Conservation (phyloP, 1,140 invertebrate species). For the Drosophila ercepeae region DNA sequence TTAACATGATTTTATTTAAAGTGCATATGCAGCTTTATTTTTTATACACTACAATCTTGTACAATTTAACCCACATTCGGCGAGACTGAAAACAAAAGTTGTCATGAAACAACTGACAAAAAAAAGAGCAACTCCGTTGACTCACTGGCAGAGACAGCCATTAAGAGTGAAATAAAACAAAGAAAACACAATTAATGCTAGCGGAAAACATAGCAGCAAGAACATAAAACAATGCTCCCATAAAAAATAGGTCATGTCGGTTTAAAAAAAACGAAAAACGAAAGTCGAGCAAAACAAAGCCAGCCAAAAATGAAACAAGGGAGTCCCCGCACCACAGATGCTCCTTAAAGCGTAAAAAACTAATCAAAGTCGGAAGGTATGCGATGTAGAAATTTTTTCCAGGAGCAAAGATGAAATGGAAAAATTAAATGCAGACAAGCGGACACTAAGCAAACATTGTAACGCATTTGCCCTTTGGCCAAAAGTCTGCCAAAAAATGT, state of each 20-base stretch:
- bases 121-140: slow-evolving; percentile 15
- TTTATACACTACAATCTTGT: slow-evolving; percentile 7
- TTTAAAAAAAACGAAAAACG: slow-evolving; percentile 4
- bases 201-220: slow-evolving; percentile 20
- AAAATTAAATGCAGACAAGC: slow-evolving; percentile 35
- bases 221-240: slow-evolving; percentile 18
- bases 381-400: slow-evolving; percentile 5
- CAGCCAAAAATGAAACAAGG: background rate
- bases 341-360: slow-evolving; percentile 28
- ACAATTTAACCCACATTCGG: slow-evolving; percentile 32
- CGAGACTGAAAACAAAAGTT: slow-evolving; percentile 30
- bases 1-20: slow-evolving; percentile 29
- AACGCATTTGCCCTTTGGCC: slow-evolving; percentile 3
- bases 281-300: slow-evolving; percentile 43
- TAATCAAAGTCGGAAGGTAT: slow-evolving; percentile 11
- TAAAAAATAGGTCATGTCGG: slow-evolving; percentile 30
- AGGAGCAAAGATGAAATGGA: slow-evolving; percentile 13
- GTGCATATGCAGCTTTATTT: slow-evolving; percentile 25
- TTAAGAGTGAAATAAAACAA: slow-evolving; percentile 41
- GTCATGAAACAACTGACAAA: slow-evolving; percentile 17
- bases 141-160: slow-evolving; percentile 16
- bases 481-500: too few relatives aligned
- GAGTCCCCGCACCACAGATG: background rate
- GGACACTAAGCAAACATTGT: slow-evolving; percentile 24
- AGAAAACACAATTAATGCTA: slow-evolving; percentile 40